Percentiles rank a stretch among this genome's conserved stretches.
These are phyloP conservation scores for Drosophila lacertosa DNA, from an alignment of 1,140 invertebrate species.

Conservation along the genomic window DNA sequence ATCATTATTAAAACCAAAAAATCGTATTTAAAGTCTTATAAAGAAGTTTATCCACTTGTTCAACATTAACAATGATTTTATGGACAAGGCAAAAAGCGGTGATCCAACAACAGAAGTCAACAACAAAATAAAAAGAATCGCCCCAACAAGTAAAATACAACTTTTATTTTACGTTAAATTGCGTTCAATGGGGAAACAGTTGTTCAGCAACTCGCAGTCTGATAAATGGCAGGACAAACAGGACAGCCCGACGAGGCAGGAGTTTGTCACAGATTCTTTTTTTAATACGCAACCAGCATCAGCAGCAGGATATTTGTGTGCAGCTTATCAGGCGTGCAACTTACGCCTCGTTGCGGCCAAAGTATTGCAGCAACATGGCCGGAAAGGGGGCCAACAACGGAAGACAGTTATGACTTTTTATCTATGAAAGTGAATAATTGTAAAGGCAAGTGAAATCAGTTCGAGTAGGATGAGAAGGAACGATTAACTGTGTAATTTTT, in stretches of 20 bases:
- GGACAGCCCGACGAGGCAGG: background rate
- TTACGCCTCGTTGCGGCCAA: conserved; percentile 12
- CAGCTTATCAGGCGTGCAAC: conserved; percentile 19
- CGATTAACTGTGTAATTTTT: no score
- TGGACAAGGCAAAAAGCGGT: background rate
- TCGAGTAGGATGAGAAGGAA: no score
- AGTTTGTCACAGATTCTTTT: conserved; percentile 27
- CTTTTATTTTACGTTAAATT: conserved; percentile 38
- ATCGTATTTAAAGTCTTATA: no score
- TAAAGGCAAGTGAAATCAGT: conserved; percentile 4
- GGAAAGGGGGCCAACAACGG: background rate
- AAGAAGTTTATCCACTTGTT: background rate
- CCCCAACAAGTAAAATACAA: conserved; percentile 12
- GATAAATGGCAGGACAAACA: background rate
- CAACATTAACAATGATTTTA: background rate
- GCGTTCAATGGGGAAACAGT: conserved; percentile 17
- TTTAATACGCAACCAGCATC: conserved; percentile 10
- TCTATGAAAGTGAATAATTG: background rate
- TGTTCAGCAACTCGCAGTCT: conserved; percentile 15
- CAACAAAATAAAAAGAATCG: conserved; percentile 20
- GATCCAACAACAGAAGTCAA: conserved; percentile 16
- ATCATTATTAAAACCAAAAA: no score
- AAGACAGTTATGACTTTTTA: background rate
- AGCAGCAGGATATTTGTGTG: conserved; percentile 31
- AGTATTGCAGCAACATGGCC: conserved; percentile 1